Base-by-base conservation (phyloP, 53 echinoderm and acorn worm genomes). In the Antedon mediterranea region DNA sequence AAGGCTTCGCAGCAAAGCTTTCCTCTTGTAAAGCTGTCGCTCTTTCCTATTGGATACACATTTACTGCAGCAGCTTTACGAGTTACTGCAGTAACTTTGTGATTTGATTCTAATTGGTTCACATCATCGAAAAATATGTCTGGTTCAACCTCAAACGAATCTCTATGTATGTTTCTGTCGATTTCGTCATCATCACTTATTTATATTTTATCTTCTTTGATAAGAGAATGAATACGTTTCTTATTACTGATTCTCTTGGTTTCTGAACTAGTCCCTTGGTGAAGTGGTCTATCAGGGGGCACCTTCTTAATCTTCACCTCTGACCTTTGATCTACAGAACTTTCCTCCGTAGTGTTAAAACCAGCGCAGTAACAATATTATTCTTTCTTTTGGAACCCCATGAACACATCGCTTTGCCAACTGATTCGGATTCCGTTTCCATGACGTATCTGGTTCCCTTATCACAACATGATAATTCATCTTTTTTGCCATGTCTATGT, bases 391-490 rank as follows among this genome's bases (percentile, higher is more conserved):
- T 1, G 98, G 86, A 37, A 98, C 98, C 78, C 86, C 83, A 73
- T 98, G 98, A 3, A 78, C 71, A 73, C 90, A 93, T 34, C 76
- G 72, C 57, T 57, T 57, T 11, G 57, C 57, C 20, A 57, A 57
- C 57, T 57, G 57, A 18, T 8, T 57, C 57, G 57, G 1, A 57
- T 57, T 57, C 6, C 9, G 57, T 57, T 57, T 57, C 57, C 95
- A 95, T 27, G 91, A 89, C n/a, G 95, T 89, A 23, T 83, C 79
- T 4, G 91, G 83, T 75, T 91, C 91, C 77, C 87, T 81, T 33
- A 95, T 78, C 33, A 85, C 89, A 20, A 91, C 89, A 20, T 85
- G 57, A 78, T 95, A 95, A 0, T 75, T 72, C 57, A 86, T 78
- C 30, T 75, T 71, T 32, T 87, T 28, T 2, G 95, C 95, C 90